Conservation (phyloP, 2,797 vertebrate genomes). For the Lacerta agilis region DNA sequence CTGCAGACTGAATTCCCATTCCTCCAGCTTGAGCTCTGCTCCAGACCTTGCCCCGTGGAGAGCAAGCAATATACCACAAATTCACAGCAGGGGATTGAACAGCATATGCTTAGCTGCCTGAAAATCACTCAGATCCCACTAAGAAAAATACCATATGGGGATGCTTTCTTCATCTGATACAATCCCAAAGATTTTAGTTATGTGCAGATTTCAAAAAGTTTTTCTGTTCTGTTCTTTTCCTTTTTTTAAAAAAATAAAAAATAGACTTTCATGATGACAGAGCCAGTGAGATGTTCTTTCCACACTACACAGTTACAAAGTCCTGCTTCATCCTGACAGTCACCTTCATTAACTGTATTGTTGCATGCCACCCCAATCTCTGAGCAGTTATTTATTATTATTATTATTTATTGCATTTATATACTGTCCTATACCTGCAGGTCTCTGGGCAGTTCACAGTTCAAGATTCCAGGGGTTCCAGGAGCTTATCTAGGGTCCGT, state of each 20-base stretch:
- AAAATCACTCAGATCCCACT: neutral
- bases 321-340: too few species aligned
- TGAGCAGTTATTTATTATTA: too few species aligned
- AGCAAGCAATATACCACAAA: slow-evolving; percentile 12
- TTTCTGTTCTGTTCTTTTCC: neutral
- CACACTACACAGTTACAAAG: too few species aligned
- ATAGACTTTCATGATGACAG: neutral
- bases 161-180: neutral
- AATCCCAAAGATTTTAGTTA: neutral
- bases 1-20: neutral
- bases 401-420: too few species aligned
- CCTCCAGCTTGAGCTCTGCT: neutral
- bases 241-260: neutral
- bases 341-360: neutral
- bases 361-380: too few species aligned
- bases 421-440: too few species aligned
- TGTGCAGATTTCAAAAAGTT: neutral
- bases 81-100: slow-evolving; percentile 10
- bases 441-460: too few species aligned
- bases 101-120: slow-evolving; percentile 2
- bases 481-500: too few species aligned
- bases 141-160: neutral
- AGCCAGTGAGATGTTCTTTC: neutral
- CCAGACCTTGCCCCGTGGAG: slow-evolving; percentile 4
- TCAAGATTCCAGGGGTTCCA: too few species aligned